A percentile compares a stretch with the other conserved stretches of the same genome.
phyloP scores from a whole-genome alignment of 2,113 vertebrate species.

The Grammomys dolichurus region DNA sequence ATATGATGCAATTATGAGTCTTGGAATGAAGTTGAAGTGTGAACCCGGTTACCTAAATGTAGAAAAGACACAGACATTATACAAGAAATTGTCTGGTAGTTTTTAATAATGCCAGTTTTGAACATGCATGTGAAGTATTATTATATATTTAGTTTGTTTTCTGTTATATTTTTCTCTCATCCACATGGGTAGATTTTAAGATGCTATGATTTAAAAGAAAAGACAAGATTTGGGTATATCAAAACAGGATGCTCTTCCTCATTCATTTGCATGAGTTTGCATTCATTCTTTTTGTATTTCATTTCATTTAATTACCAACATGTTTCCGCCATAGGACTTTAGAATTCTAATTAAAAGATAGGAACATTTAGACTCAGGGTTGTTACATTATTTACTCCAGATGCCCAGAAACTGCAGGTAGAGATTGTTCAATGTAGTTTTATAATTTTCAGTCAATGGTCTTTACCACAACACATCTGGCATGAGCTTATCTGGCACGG shows the following conservation, averaged over 20 bases:
- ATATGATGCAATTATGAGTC: slow-evolving; percentile 62
- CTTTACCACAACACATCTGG: rapidly evolving
- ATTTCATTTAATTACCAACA: slow-evolving; percentile 14
- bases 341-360: not conserved
- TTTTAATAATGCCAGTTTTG: slow-evolving; percentile 35
- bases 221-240: not conserved
- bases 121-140: not conserved
- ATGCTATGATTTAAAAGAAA: not conserved
- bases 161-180: not conserved
- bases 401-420: not conserved
- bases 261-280: not conserved
- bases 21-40: slow-evolving; percentile 46
- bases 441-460: rapidly evolving
- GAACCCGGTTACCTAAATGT: not conserved
- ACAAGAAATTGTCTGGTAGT: not conserved
- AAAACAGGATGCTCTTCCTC: not conserved
- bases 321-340: not conserved
- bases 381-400: not conserved
- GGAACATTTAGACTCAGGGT: not conserved
- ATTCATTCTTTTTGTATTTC: not conserved
- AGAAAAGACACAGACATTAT: slow-evolving; percentile 52
- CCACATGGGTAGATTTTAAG: not conserved
- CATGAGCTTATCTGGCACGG: not conserved
- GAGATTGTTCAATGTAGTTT: rapidly evolving
- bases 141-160: not conserved